Evolutionary conservation across 2,113 vertebrate species (phyloP).

Genomic region (Odontophorus gujanensis): DNA sequence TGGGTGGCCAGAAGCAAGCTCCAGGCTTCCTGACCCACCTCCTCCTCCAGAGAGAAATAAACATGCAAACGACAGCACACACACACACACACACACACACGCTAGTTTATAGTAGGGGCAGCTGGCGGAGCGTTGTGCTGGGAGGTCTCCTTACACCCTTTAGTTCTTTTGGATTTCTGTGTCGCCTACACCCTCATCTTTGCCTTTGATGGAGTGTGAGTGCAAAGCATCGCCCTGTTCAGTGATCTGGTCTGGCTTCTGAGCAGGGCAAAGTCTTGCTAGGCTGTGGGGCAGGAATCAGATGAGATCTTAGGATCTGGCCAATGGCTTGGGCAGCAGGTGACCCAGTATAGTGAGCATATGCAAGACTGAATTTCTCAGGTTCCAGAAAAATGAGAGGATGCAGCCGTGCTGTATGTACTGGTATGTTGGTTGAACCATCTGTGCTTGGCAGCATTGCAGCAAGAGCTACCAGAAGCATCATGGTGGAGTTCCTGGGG

Average conservation of each 20-base stretch:
- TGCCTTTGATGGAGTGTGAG: neutral
- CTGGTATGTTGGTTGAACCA: neutral
- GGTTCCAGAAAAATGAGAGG: neutral
- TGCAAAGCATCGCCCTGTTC: neutral
- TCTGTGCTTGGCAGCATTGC: neutral
- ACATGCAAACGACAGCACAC: neutral
- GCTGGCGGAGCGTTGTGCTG: neutral
- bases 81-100: neutral
- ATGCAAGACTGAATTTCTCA: neutral
- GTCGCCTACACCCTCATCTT: neutral
- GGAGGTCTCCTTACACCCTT: slow-evolving; percentile 10
- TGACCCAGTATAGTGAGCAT: accelerated
- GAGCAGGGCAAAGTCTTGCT: neutral
- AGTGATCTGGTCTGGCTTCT: neutral
- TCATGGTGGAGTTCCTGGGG: neutral
- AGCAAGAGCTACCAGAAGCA: neutral
- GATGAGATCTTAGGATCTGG: neutral
- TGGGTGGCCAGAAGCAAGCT: slow-evolving; percentile 38
- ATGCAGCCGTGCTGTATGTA: neutral
- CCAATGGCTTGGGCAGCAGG: neutral
- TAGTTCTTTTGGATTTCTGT: neutral
- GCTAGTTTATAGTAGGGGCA: slow-evolving; percentile 26
- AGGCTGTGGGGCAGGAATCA: neutral
- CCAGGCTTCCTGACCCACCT: neutral
- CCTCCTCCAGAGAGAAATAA: slow-evolving; percentile 53